These are phyloP conservation scores for Haemorhous mexicanus DNA, from an alignment of 2,113 vertebrate species.

Conservation along the genomic window DNA sequence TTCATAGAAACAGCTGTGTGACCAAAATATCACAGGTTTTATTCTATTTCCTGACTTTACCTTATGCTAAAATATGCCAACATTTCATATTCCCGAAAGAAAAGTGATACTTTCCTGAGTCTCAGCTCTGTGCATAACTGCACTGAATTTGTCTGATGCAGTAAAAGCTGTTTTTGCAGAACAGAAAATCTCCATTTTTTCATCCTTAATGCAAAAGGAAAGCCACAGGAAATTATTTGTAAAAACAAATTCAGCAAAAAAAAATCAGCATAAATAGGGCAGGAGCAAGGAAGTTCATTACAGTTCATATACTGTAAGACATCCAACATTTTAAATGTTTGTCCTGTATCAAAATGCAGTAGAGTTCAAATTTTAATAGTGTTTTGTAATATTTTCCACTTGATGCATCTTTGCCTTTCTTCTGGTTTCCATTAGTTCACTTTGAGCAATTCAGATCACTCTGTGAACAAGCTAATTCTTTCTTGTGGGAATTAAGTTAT, in stretches of 20 bases:
- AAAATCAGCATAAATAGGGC: neutral
- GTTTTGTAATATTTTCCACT: neutral
- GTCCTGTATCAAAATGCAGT: neutral
- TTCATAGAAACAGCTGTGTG: neutral
- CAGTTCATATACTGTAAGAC: neutral
- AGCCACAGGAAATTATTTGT: neutral
- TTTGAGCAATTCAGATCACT: neutral
- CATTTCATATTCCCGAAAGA: neutral
- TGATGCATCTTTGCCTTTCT: neutral
- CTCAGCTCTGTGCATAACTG: neutral
- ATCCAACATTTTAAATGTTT: neutral
- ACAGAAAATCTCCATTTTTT: neutral
- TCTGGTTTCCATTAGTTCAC: constrained; percentile 17
- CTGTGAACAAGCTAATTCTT: neutral
- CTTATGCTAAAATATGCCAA: neutral
- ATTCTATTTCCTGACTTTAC: neutral
- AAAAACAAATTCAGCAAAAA: neutral
- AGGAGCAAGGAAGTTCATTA: neutral
- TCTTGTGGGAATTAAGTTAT: constrained; percentile 2
- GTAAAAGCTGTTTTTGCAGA: neutral
- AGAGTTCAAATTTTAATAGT: neutral
- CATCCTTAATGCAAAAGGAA: neutral
- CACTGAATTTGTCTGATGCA: neutral
- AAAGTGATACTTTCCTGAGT: neutral
- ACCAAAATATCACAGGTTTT: neutral